Evolutionary conservation across 2,113 vertebrate species (phyloP).

Genomic region (Dasyornis broadbenti): DNA sequence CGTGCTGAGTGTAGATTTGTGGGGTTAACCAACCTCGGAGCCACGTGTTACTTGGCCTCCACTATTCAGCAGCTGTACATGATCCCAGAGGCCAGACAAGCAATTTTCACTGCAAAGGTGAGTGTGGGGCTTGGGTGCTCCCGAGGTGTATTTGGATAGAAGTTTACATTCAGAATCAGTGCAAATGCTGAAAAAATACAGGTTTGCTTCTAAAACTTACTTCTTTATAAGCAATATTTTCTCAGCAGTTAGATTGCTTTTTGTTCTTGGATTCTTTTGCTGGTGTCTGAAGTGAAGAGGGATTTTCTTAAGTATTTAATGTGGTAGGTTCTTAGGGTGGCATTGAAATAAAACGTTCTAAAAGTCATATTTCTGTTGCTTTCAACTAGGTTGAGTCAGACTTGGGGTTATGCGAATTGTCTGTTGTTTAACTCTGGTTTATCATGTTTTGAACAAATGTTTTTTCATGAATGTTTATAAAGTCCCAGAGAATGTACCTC

Average conservation of each 20-base stretch:
- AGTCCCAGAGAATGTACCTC: not conserved
- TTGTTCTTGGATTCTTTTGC: not conserved
- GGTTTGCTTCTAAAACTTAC: not conserved
- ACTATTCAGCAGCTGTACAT: slow-evolving; percentile 99
- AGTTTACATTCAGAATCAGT: not conserved
- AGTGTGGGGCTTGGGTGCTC: not conserved
- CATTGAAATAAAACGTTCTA: not conserved
- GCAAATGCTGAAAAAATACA: not conserved
- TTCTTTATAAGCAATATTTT: not conserved
- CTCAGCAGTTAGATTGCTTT: not conserved
- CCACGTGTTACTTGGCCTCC: slow-evolving; percentile 96
- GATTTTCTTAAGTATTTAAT: not conserved
- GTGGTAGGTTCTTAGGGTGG: not conserved
- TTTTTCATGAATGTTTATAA: not conserved
- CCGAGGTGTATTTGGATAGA: not conserved
- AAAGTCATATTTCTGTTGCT: not conserved
- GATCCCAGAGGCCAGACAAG: slow-evolving; percentile 97
- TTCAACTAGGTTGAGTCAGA: not conserved
- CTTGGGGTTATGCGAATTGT: not conserved
- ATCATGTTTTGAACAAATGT: not conserved
- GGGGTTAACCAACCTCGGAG: slow-evolving; percentile 95
- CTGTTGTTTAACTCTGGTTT: not conserved
- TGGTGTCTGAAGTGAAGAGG: not conserved
- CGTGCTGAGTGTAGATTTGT: slow-evolving; percentile 96
- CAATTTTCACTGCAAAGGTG: slow-evolving; percentile 97